Percentiles rank a stretch among this genome's conserved stretches.
These are phyloP conservation scores for Leptonema lineaticorne DNA, from an alignment of 1,140 invertebrate genomes.

Conservation along the genomic window DNA sequence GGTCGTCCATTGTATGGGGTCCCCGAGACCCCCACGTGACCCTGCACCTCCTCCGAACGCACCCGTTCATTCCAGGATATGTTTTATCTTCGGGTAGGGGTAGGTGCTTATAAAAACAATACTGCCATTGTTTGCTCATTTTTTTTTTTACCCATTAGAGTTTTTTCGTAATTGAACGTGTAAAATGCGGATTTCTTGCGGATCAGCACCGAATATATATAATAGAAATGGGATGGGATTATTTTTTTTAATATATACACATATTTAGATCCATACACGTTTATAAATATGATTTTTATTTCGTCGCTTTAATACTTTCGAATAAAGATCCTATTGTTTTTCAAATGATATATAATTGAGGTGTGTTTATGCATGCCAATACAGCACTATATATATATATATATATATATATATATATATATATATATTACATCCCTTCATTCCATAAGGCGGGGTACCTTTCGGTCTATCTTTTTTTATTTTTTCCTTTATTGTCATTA, in stretches of 20 bases:
- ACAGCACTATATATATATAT: neutral
- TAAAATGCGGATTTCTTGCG: conserved; percentile 41
- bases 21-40: conserved; percentile 11
- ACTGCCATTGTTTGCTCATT: conserved; percentile 41
- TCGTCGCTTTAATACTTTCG: too few relatives aligned
- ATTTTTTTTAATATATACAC: too few relatives aligned
- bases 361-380: conserved; percentile 21
- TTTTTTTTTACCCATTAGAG: conserved; percentile 42
- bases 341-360: conserved; percentile 40
- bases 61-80: conserved; percentile 42
- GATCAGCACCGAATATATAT: conserved; percentile 11
- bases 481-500: conserved; percentile 7
- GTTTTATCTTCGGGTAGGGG: conserved; percentile 41
- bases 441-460: too few relatives aligned
- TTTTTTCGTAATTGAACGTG: conserved; percentile 42
- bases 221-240: too few relatives aligned
- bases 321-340: conserved; percentile 39
- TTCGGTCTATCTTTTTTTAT: conserved; percentile 5
- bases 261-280: too few relatives aligned
- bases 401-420: conserved; percentile 6
- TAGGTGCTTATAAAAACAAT: conserved; percentile 43
- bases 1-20: conserved; percentile 38
- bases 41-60: conserved; percentile 30
- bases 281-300: conserved; percentile 33
- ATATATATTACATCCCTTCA: too few relatives aligned